A percentile compares a stretch with the other conserved stretches of the same genome.
Conservation (phyloP, 1,140 invertebrate species). For the Zaprionus gabonicus region DNA sequence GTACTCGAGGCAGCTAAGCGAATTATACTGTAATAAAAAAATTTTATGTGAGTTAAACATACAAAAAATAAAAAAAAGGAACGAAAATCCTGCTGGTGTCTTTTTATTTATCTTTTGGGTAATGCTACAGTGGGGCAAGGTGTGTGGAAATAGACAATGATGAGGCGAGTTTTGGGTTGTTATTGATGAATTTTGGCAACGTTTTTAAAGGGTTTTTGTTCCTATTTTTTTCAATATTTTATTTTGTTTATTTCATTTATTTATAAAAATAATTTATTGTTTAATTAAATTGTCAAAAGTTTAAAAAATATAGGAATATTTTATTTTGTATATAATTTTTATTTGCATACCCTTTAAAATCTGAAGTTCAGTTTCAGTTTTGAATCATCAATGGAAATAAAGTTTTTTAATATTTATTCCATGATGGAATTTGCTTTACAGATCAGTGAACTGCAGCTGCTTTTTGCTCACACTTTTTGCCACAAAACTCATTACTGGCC, state of each 20-base stretch:
- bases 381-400: neutral
- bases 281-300: no score
- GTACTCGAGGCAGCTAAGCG: no score
- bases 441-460: neutral
- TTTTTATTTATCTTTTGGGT: conserved; percentile 29
- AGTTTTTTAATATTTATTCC: neutral
- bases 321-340: no score
- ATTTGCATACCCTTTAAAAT: no score
- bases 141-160: neutral
- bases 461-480: neutral
- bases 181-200: no score
- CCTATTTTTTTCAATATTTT: neutral
- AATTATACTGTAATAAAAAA: no score
- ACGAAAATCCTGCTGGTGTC: conserved; percentile 24
- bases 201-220: no score
- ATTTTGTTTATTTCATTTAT: no score
- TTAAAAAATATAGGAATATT: no score
- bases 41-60: conserved; percentile 76
- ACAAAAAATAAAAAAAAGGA: conserved; percentile 35
- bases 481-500: neutral
- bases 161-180: neutral
- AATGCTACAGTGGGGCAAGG: conserved; percentile 13
- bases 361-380: no score
- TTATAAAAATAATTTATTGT: neutral
- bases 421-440: neutral